Evolutionary conservation across 2,113 vertebrate genomes (phyloP), one percentile per base, ranked within the genome.

Genomic region (Castor canadensis): DNA sequence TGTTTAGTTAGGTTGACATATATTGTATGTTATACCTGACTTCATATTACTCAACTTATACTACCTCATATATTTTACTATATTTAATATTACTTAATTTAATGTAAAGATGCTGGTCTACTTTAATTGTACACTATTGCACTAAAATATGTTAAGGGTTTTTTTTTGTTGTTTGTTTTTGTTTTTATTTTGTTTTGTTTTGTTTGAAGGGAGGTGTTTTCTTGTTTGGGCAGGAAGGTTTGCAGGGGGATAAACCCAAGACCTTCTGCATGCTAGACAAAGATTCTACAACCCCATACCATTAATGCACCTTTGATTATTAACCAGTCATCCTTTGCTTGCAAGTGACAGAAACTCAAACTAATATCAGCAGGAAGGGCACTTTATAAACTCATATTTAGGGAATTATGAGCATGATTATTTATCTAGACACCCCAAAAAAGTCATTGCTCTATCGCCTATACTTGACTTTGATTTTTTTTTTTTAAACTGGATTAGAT

Each of bases 51-150:
- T 86, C 45, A 64, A 15, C 15, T 92, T 38, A 30, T 88, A 64
- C 75, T 80, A 67, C 38, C 45, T 73, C 49, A 54, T 77, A n/a
- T 77, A 11, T 85, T 94, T 3, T 89, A 72, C n/a, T 30, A 49
- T 32, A 89, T 84, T 94, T 87, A 60, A 30, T 92, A 85, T 75
- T 85, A 38, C 62, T 95, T 66, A 56, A 67, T 89, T 84, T 91
- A 91, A 77, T 60, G n/a, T 47, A 72, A 49, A 84, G 43, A 60
- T 93, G 30, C 47, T 92, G 43, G 24, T 87, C 71, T 87, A 16
- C 38, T 88, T 87, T 81, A 84, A n/a, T 93, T 28, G 24, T 47
- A 92, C 3, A 35, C 9, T 91, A 54, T 28, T 86, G 2, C 19
- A 64, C 67, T 96, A 62, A 69, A 87, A 43, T 89, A 45, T 52